phyloP scores from a whole-genome alignment of 2,888 invertebrate genomes.

The Habrosyne pyritoides region DNA sequence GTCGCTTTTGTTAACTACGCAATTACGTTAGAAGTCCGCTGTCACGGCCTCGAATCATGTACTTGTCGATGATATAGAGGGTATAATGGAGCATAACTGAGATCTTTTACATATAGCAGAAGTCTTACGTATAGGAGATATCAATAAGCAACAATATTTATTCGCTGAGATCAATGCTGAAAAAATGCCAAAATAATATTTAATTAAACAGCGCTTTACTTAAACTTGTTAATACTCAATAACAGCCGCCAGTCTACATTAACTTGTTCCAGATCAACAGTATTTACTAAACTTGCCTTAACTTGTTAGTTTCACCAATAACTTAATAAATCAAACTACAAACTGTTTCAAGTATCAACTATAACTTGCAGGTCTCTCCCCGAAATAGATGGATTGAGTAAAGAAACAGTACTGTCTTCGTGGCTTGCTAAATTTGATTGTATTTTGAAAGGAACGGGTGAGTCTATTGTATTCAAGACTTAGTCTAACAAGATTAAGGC shows the following conservation, averaged over 20 bases:
- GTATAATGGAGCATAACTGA: too few species aligned
- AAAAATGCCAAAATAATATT: too few species aligned
- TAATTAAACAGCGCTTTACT: too few species aligned
- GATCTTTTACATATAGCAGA: too few species aligned
- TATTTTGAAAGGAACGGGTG: constrained; percentile 94
- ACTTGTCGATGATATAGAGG: too few species aligned
- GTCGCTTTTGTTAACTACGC: too few species aligned
- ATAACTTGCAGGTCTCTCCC: constrained; percentile 91
- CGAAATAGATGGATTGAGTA: constrained; percentile 99
- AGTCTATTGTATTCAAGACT: constrained; percentile 34
- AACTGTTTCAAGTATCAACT: background rate
- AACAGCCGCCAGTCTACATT: background rate
- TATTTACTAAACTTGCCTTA: background rate
- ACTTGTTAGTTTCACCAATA: background rate
- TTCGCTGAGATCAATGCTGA: too few species aligned
- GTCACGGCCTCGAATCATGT: too few species aligned
- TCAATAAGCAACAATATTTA: too few species aligned
- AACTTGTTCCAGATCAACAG: background rate
- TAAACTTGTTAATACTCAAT: too few species aligned
- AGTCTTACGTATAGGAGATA: too few species aligned
- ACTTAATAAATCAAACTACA: background rate
- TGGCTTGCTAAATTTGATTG: constrained; percentile 99
- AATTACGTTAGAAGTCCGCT: too few species aligned
- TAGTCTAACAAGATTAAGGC: background rate
- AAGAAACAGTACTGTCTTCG: constrained; percentile 98